Evolutionary conservation across 1,140 invertebrate genomes (phyloP).

Genomic region (Dufourea novaeangliae): DNA sequence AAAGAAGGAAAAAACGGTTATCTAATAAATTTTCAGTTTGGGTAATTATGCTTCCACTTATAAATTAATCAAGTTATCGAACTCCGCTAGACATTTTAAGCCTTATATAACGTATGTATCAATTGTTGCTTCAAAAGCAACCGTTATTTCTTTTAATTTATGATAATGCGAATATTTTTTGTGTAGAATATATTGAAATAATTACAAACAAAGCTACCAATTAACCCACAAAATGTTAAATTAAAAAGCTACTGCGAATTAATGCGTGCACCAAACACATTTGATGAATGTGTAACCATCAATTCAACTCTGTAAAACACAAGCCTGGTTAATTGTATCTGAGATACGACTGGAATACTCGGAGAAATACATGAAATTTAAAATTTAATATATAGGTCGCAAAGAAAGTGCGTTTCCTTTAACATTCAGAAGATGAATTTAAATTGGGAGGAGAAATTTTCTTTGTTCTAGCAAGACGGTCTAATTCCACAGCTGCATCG

Average conservation of each 20-base stretch:
- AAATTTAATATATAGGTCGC: slow-evolving; percentile 24
- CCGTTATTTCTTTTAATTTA: background rate
- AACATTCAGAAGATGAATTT: slow-evolving; percentile 77
- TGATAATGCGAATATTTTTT: slow-evolving; percentile 9
- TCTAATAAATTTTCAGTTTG: background rate
- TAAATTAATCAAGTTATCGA: background rate
- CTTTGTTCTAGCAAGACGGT: slow-evolving; percentile 90
- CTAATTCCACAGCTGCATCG: slow-evolving; percentile 95
- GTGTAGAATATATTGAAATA: background rate
- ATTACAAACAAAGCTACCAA: background rate
- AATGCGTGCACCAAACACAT: background rate
- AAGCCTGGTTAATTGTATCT: background rate
- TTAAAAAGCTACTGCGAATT: slow-evolving; percentile 4
- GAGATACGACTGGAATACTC: background rate
- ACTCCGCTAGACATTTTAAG: slow-evolving; percentile 3
- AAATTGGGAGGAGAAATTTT: slow-evolving; percentile 81
- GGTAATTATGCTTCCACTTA: background rate
- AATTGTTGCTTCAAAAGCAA: background rate
- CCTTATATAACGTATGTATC: background rate
- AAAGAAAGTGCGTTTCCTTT: slow-evolving; percentile 50
- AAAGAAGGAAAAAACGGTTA: background rate
- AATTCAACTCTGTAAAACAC: background rate
- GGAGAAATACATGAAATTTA: background rate
- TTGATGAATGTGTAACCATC: slow-evolving; percentile 2
- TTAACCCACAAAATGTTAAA: background rate